Evolutionary conservation across 2,797 vertebrate genomes (phyloP).

Genomic region (Poecilia gillii): DNA sequence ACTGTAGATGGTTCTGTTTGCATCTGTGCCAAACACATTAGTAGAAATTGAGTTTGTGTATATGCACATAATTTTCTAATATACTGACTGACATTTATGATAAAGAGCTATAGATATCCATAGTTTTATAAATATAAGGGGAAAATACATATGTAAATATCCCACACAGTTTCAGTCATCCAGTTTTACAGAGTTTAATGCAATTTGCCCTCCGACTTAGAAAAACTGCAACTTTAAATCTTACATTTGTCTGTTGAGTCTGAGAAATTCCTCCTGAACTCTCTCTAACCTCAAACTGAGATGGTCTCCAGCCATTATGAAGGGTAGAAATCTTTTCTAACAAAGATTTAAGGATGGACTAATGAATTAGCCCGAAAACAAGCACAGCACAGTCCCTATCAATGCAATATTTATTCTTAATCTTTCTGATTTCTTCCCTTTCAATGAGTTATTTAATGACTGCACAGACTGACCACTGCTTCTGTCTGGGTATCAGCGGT

Average conservation of each 20-base stretch:
- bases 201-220: neutral
- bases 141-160: neutral
- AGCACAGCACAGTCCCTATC: neutral
- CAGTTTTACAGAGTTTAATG: constrained; percentile 1
- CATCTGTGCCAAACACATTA: neutral
- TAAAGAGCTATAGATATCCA: neutral
- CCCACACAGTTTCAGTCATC: neutral
- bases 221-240: neutral
- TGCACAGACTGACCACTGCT: neutral
- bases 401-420: constrained; percentile 7
- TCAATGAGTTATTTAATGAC: constrained; percentile 23
- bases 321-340: neutral
- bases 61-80: neutral
- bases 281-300: neutral
- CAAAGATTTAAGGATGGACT: neutral
- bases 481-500: constrained; percentile 9
- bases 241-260: neutral
- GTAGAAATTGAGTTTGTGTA: neutral
- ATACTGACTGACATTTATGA: neutral
- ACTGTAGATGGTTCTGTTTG: too few relatives aligned
- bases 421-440: constrained; percentile 22
- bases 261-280: neutral
- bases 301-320: neutral
- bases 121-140: neutral
- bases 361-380: neutral